Base-by-base conservation (phyloP, 2,797 vertebrate genomes). In the Neostethus bicornis region DNA sequence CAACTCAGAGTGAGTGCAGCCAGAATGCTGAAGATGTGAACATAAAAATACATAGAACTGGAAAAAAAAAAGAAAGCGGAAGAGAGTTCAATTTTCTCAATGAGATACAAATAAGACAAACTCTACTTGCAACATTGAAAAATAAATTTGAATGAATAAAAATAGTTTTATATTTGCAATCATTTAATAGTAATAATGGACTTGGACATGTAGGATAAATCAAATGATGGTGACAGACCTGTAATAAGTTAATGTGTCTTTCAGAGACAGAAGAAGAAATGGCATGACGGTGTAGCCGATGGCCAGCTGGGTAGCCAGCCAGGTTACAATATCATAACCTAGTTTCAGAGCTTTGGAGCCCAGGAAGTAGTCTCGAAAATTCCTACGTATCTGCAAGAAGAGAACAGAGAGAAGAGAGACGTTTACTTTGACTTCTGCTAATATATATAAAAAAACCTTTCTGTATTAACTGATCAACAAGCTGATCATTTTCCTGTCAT, bases 41-140 rank as follows among this genome's bases (percentile, higher is more conserved):
- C 86, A 59, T 95, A 92, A 81, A 96, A 98, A 87, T 94, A 98
- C 92, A 99, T 90, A 1, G 96, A 99, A 85, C 97, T 98, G 23
- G 47, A 43, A 61, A 47, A 47, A 52, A 37, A 34, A 61, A 32
- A 4, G 13, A 31, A 11, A 14, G 13, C 16, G 5, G 12, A 17
- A 58, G 69, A 24, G 14, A 66, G 34, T 0, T 5, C 0, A 25
- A 41, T 13, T 10, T 19, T 38, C 16, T 10, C 10, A 28, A 16
- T 10, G 20, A 46, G 24, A 20, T 1, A 21, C 16, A n/a, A n/a
- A n/a, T n/a, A n/a, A n/a, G n/a, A n/a, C n/a, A n/a, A n/a, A n/a
- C n/a, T n/a, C n/a, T n/a, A n/a, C n/a, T n/a, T n/a, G n/a, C n/a
- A n/a, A n/a, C n/a, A n/a, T n/a, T n/a, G n/a, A n/a, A n/a, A n/a